Base-by-base conservation (phyloP, 2,888 invertebrate genomes). In the Pinctada fucata region DNA sequence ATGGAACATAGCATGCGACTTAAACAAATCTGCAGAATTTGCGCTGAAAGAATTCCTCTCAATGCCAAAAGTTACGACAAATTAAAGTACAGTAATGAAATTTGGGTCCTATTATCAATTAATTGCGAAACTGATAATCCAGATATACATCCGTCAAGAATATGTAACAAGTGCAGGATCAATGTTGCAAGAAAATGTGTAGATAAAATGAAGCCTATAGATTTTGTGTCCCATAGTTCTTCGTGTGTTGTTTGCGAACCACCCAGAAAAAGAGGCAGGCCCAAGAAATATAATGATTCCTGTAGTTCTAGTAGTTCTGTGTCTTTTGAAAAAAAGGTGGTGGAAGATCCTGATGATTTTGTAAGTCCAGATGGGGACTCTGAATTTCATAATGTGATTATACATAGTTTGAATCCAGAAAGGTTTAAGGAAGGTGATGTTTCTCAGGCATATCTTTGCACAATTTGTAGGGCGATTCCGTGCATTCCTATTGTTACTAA, bases 371-470 rank as follows among this genome's bases (percentile, higher is more conserved):
- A 58, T 58, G 6, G 8, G 13, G 58, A 58, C 13, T n/a, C 45
- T 68, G 68, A 68, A 45, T 16, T 70, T 70, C 4, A 10, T 31
- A 13, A n/a, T 70, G 70, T 49, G 16, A n/a, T 70, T 70, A 48
- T 70, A 49, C 49, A 70, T 10, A 70, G 70, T 68, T 68, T 68
- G 47, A 31, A 47, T 68, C 3, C 3, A 45, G 68, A 68, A 5
- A 68, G 68, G 10, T 68, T n/a, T n/a, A n/a, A n/a, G n/a, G n/a
- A n/a, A n/a, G n/a, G n/a, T n/a, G n/a, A n/a, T n/a, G n/a, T n/a
- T 13, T 16, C 70, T 49, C 10, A 49, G 45, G 70, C 3, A 10
- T 70, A 49, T 70, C 10, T 70, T 10, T 70, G 70, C 50, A 49
- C 49, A 6, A 70, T 70, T 31, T 70, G 70, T 70, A 49, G 70